Conservation (phyloP, 2,888 invertebrate genomes). For the Clusia tigrina region DNA sequence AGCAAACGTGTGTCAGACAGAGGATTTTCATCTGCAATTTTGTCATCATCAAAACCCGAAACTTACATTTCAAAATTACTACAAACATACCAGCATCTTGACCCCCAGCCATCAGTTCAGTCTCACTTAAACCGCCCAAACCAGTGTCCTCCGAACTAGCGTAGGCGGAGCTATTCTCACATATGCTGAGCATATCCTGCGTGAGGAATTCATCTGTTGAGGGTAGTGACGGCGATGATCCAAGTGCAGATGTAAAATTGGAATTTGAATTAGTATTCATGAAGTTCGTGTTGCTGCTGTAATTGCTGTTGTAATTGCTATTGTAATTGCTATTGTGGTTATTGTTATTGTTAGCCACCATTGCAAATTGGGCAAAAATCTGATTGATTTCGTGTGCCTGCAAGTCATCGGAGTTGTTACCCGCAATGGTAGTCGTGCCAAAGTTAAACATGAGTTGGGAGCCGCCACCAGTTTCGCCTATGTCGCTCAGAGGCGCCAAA, state of each 20-base stretch:
- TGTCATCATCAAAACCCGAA: too few species aligned
- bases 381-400: slow-evolving; percentile 54
- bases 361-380: slow-evolving; percentile 48
- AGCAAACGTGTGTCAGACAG: slow-evolving; percentile 69
- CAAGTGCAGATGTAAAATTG: slow-evolving; percentile 43
- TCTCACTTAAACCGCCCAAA: slow-evolving; percentile 70
- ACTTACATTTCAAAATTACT: background rate
- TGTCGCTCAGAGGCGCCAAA: slow-evolving; percentile 48
- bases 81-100: slow-evolving; percentile 62
- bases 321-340: slow-evolving; percentile 29
- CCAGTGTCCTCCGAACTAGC: slow-evolving; percentile 72
- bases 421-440: slow-evolving; percentile 10
- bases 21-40: slow-evolving; percentile 67
- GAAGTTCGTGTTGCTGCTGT: slow-evolving; percentile 35
- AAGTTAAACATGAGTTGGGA: slow-evolving; percentile 38
- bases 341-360: slow-evolving; percentile 36
- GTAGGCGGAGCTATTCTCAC: slow-evolving; percentile 71
- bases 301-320: slow-evolving; percentile 38
- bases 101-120: slow-evolving; percentile 67
- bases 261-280: slow-evolving; percentile 44
- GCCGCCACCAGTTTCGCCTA: slow-evolving; percentile 21
- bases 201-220: slow-evolving; percentile 53
- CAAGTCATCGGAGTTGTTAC: slow-evolving; percentile 36
- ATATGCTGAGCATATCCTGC: slow-evolving; percentile 63
- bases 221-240: slow-evolving; percentile 38